A percentile compares a stretch with the other conserved stretches of the same genome.
These are phyloP conservation scores for Cinclus mexicanus DNA, from an alignment of 2,113 vertebrate species.

Conservation along the genomic window DNA sequence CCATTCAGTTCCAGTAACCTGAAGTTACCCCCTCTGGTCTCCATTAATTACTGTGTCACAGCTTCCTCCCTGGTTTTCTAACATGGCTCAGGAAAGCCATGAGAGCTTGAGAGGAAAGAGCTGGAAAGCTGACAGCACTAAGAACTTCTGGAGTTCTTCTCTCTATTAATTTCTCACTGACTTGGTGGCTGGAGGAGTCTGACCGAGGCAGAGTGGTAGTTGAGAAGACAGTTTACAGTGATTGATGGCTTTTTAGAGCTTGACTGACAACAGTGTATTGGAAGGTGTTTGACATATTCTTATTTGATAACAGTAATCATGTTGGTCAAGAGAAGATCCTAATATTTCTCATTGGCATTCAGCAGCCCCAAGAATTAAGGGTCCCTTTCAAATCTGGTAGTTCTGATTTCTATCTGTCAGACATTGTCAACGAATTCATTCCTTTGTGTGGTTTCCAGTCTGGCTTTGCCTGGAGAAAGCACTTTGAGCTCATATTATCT, in stretches of 20 bases:
- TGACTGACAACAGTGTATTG: neutral
- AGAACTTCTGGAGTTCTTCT: neutral
- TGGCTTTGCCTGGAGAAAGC: slow-evolving; percentile 48
- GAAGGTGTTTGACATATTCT: neutral
- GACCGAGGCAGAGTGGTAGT: neutral
- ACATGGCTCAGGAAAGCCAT: neutral
- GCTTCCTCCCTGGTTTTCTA: neutral
- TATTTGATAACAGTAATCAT: neutral
- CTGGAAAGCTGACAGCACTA: neutral
- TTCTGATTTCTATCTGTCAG: slow-evolving; percentile 20
- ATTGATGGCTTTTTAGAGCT: slow-evolving; percentile 9
- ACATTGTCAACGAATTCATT: slow-evolving; percentile 9
- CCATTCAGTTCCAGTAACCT: neutral
- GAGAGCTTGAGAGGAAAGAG: neutral
- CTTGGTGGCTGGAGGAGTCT: neutral
- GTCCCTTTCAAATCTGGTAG: neutral
- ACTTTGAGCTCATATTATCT: slow-evolving; percentile 60
- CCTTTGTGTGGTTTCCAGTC: neutral
- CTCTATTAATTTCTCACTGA: neutral
- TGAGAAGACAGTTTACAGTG: neutral
- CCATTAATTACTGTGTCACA: neutral
- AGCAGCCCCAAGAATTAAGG: slow-evolving; percentile 15
- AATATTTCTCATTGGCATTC: slow-evolving; percentile 26
- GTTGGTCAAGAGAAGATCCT: slow-evolving; percentile 1
- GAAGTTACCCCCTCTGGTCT: neutral